Conservation (phyloP, 2,888 invertebrate species). For the Leucophenga maculata region DNA sequence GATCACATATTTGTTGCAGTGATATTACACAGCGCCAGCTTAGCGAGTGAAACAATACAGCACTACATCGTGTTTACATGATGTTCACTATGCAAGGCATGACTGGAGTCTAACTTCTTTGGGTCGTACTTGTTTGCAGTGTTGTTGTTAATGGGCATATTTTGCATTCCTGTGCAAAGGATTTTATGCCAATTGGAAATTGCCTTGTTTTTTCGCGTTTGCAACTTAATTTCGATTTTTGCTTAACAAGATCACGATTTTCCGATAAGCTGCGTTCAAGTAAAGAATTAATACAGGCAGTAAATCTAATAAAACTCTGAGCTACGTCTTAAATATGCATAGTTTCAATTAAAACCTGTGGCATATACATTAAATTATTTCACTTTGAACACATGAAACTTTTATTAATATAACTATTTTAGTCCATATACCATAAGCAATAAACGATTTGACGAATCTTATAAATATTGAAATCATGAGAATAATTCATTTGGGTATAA, state of each 20-base stretch:
- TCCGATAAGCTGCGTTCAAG: slow-evolving; percentile 39
- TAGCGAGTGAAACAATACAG: slow-evolving; percentile 36
- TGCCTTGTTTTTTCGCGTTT: slow-evolving; percentile 42
- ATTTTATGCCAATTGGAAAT: slow-evolving; percentile 63
- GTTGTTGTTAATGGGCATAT: slow-evolving; percentile 58
- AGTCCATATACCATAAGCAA: too few species aligned
- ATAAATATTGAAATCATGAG: too few species aligned
- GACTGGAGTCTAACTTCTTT: not conserved
- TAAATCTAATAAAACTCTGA: not conserved
- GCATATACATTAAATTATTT: too few species aligned
- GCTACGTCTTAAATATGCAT: too few species aligned
- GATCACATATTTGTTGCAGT: slow-evolving; percentile 12
- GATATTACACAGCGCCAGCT: slow-evolving; percentile 14
- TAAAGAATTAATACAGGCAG: too few species aligned
- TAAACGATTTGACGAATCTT: too few species aligned
- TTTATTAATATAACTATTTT: too few species aligned
- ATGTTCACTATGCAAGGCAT: slow-evolving; percentile 57
- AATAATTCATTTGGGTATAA: too few species aligned
- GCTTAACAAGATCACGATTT: slow-evolving; percentile 63
- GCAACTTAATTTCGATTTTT: slow-evolving; percentile 23
- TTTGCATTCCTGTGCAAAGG: slow-evolving; percentile 58
- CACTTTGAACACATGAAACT: too few species aligned
- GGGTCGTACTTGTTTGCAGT: not conserved
- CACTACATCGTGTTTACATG: slow-evolving; percentile 65
- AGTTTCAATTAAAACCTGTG: too few species aligned